These are phyloP conservation scores for Ptychadena robeensis DNA, from an alignment of 2,797 vertebrate genomes.

Conservation along the genomic window DNA sequence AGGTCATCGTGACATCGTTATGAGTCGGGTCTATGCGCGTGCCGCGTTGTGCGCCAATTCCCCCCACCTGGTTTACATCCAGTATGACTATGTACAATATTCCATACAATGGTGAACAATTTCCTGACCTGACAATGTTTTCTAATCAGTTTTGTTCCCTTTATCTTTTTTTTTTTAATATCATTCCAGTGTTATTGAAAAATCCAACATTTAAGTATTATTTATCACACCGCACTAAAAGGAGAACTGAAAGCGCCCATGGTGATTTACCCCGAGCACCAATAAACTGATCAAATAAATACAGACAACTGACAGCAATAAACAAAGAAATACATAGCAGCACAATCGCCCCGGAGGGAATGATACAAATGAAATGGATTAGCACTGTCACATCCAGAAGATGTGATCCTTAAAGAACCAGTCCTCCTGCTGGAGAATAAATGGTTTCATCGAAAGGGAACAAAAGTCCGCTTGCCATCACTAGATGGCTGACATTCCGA, in stretches of 20 bases:
- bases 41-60: too few relatives aligned
- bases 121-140: too few relatives aligned
- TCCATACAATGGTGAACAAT: too few relatives aligned
- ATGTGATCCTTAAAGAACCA: background rate
- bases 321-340: slow-evolving; percentile 1
- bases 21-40: too few relatives aligned
- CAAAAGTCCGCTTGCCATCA: background rate
- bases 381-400: background rate
- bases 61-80: too few relatives aligned
- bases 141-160: background rate
- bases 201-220: background rate
- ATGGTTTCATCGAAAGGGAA: background rate
- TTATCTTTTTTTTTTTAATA: background rate
- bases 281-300: background rate
- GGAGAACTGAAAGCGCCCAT: background rate
- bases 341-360: background rate
- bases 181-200: background rate
- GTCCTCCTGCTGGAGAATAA: background rate
- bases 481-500: background rate
- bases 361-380: background rate
- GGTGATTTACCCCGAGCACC: background rate
- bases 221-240: background rate
- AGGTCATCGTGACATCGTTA: too few relatives aligned
- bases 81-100: too few relatives aligned
- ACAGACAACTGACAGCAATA: background rate